A percentile compares a stretch with the other conserved stretches of the same genome.
phyloP scores from a whole-genome alignment of 2,797 vertebrate species.

The Danio tinwini region DNA sequence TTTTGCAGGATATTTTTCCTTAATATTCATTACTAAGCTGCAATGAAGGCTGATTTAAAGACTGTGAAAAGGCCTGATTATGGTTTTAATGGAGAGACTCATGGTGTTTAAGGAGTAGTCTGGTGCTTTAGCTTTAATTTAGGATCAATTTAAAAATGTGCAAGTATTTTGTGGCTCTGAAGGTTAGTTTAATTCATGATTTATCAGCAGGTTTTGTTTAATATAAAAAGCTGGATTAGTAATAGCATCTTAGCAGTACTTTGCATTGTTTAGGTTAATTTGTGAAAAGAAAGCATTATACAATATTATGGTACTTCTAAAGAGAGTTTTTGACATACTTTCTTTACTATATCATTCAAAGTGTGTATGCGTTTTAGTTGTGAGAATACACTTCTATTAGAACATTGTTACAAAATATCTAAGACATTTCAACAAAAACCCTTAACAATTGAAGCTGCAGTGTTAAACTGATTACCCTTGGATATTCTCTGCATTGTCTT shows the following conservation, averaged over 20 bases:
- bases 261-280: background rate
- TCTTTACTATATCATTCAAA: too few relatives aligned
- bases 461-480: too few relatives aligned
- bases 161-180: background rate
- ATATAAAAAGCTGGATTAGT: background rate
- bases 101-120: background rate
- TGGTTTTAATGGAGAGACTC: background rate
- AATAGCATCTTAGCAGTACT: background rate
- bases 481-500: too few relatives aligned
- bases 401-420: too few relatives aligned
- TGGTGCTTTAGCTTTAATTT: constrained; percentile 12
- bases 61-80: background rate
- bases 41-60: background rate
- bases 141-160: background rate
- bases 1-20: background rate
- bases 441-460: too few relatives aligned
- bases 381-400: too few relatives aligned
- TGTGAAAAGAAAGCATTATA: background rate
- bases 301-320: too few relatives aligned
- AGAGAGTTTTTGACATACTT: too few relatives aligned
- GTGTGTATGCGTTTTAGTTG: too few relatives aligned
- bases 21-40: constrained; percentile 4
- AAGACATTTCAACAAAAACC: too few relatives aligned
- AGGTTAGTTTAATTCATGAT: background rate
- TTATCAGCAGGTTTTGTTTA: background rate